Evolutionary conservation across 2,888 invertebrate species (phyloP).

Genomic region (Hydraecia micacea): DNA sequence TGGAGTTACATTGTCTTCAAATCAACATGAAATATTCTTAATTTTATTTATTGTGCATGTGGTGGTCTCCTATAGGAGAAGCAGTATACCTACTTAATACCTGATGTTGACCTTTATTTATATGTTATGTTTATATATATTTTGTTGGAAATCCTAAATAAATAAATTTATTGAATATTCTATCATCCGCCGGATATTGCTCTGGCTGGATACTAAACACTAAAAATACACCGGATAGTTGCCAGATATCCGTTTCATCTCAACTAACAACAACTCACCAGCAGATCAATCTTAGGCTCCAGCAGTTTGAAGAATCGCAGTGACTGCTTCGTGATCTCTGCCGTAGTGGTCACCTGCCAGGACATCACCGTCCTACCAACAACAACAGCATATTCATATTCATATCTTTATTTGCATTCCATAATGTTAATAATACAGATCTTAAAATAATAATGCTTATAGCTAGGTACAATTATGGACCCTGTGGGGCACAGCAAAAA

Average conservation of each 20-base stretch:
- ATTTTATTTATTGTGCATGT: too few species aligned
- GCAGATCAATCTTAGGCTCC: conserved; percentile 95
- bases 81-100: too few species aligned
- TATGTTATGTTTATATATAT: too few species aligned
- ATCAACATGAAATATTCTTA: too few species aligned
- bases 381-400: not conserved
- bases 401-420: too few species aligned
- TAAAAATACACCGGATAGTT: not conserved
- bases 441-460: too few species aligned
- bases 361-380: conserved; percentile 92
- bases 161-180: not conserved
- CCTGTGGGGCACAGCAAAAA: too few species aligned
- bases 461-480: too few species aligned
- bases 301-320: conserved; percentile 94
- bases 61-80: too few species aligned
- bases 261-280: conserved; percentile 84
- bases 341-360: conserved; percentile 93
- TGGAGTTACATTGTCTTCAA: too few species aligned
- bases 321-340: conserved; percentile 94
- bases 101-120: not conserved
- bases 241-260: not conserved
- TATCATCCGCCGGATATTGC: not conserved
- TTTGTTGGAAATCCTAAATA: too few species aligned
- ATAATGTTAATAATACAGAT: too few species aligned
- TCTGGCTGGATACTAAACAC: not conserved